A percentile compares a stretch with the other conserved stretches of the same genome.
Evolutionary conservation across 1,140 invertebrate genomes (phyloP).

Genomic region (Dreissena polymorpha): DNA sequence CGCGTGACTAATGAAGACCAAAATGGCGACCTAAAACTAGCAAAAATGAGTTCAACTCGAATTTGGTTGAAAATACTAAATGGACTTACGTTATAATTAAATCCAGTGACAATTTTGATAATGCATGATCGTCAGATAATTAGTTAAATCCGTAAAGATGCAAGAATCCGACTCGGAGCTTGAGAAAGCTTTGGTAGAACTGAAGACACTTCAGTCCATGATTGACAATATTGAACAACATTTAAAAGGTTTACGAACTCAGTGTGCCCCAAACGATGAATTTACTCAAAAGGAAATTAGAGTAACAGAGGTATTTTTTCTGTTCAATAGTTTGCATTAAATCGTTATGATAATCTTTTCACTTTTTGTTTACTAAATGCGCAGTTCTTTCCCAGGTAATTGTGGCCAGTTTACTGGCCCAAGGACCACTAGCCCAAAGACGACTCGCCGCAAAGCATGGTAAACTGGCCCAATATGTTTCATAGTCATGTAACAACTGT

Average conservation of each 20-base stretch:
- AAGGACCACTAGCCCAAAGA: too few relatives aligned
- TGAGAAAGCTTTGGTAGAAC: slow-evolving; percentile 75
- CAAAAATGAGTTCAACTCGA: background rate
- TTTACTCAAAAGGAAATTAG: slow-evolving; percentile 97
- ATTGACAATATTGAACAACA: slow-evolving; percentile 96
- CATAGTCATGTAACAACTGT: too few relatives aligned
- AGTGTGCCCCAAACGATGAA: slow-evolving; percentile 94
- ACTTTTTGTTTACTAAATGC: too few relatives aligned
- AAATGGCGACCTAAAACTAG: slow-evolving; percentile 45
- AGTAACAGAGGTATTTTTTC: slow-evolving; percentile 89
- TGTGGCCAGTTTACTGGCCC: too few relatives aligned
- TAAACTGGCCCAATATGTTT: too few relatives aligned
- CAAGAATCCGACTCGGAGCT: slow-evolving; percentile 71
- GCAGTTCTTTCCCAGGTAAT: too few relatives aligned
- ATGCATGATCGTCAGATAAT: slow-evolving; percentile 23
- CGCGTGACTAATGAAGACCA: slow-evolving; percentile 50
- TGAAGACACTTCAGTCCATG: slow-evolving; percentile 89
- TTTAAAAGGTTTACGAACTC: slow-evolving; percentile 93
- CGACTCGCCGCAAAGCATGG: too few relatives aligned
- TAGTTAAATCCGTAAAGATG: slow-evolving; percentile 60
- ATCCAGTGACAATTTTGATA: background rate
- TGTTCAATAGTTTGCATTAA: background rate
- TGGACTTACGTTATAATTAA: background rate
- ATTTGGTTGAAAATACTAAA: slow-evolving; percentile 5
- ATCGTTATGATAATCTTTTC: too few relatives aligned